These are phyloP conservation scores for Cylloceria caligata DNA, from an alignment of 2,888 invertebrate species.

Conservation along the genomic window DNA sequence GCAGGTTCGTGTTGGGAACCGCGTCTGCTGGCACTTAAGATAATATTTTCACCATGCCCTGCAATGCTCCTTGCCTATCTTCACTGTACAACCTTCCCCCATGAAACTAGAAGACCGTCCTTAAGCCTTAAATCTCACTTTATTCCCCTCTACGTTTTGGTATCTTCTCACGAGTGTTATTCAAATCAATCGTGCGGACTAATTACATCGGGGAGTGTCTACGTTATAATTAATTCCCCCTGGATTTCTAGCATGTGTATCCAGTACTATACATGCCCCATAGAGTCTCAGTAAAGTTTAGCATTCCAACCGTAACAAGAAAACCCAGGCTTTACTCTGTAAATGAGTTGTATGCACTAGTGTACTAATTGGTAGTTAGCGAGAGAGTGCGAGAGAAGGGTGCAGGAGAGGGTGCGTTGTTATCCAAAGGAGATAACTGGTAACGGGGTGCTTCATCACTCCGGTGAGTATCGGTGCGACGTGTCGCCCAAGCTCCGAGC, in stretches of 20 bases:
- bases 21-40: too few species aligned
- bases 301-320: constrained; percentile 17
- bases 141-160: neutral
- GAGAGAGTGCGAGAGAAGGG: constrained; percentile 18
- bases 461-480: neutral
- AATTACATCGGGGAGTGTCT: constrained; percentile 30
- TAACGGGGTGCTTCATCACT: constrained; percentile 22
- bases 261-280: neutral
- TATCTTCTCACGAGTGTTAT: neutral
- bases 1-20: too few species aligned
- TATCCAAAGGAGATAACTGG: constrained; percentile 21
- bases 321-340: constrained; percentile 20
- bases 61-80: too few species aligned
- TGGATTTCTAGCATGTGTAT: neutral
- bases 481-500: neutral
- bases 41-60: too few species aligned
- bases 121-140: neutral
- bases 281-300: constrained; percentile 30
- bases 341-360: constrained; percentile 29
- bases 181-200: constrained; percentile 31
- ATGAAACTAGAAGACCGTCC: too few species aligned
- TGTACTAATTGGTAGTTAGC: constrained; percentile 52
- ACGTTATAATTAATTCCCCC: constrained; percentile 38
- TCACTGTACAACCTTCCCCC: too few species aligned
- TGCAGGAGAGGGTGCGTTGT: constrained; percentile 1